Evolutionary conservation across 2,797 vertebrate genomes (phyloP), one percentile per base, ranked within the genome.

Genomic region (Phoebastria nigripes): DNA sequence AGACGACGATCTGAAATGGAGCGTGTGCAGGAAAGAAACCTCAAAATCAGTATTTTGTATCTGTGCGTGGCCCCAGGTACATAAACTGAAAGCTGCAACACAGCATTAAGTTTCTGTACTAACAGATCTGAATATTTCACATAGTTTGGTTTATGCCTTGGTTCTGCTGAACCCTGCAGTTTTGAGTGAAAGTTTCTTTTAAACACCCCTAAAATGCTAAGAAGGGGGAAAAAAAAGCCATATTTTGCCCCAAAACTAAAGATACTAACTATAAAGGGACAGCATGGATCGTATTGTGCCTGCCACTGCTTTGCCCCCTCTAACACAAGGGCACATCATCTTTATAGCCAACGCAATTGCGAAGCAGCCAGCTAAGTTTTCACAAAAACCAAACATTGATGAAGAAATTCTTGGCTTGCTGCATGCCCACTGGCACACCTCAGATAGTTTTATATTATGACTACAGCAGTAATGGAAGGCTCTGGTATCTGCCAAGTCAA

Each of bases 401-500:
- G 33, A 63, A 69, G 89, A 78, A 93, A 93, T 95, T 95, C 79
- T 86, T 96, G 92, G 96, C 95, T 66, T 58, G 87, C 90, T 88
- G 47, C n/a, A 21, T 25, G 65, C 41, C 82, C 74, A 54, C 82
- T 93, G 93, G 94, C 94, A 94, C 80, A 84, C 73, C 93, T 35
- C 89, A 84, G 79, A 83, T 67, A 89, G 76, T 59, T 92, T 91
- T 63, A 47, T 95, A 95, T 94, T 97, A 91, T 94, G 90, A 92
- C 94, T 96, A 84, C 66, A 93, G 92, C 70, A 69, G 80, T 80
- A 94, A 94, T 85, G 62, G 94, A 86, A 96, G 82, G 59, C 65
- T 95, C 62, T 80, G 78, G 16, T 91, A 94, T 91, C 82, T 89
- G 87, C 96, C 96, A 97, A 96, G 82, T 91, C 82, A 96, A 94